Evolutionary conservation across 2,113 vertebrate genomes (phyloP), one percentile per base, ranked within the genome.

Genomic region (Amia ocellicauda): DNA sequence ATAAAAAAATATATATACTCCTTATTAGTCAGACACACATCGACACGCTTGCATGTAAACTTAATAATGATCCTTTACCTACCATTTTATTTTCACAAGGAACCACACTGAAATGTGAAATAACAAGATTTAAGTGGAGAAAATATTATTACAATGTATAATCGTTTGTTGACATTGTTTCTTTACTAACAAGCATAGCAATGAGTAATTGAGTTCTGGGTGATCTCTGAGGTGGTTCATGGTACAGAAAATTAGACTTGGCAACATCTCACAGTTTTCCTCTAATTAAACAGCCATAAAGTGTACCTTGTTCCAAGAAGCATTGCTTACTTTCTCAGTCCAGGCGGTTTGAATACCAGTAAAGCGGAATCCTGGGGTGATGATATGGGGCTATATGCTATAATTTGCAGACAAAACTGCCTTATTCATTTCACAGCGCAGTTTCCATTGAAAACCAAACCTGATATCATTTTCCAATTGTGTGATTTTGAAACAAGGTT

Each of bases 241-340:
- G 63, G 67, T 67, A 65, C 61, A 76, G 63, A 83, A 78, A 83
- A 75, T 42, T 1, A 68, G 72, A 72, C 62, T 73, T 85, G 76
- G 76, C 74, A 64, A 69, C 69, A 41, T 79, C 52, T 80, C 80
- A 56, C 75, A 74, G 68, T 81, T 84, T 74, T 70, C 51, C 66
- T 76, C 82, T 87, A 81, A 86, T 85, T 84, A 80, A 63, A 77
- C 77, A 78, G 70, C 77, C 62, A 65, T 74, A 81, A 85, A 71
- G 71, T 86, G 74, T 65, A 73, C 72, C 60, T 76, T 52, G 65
- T 67, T 71, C 70, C 55, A 27, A 64, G 31, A 75, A 72, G 74
- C 71, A 59, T 77, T 77, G 83, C 70, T 73, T 63, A 67, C 69
- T 81, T 74, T 70, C 76, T 78, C 64, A 77, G 71, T 74, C 76